Base-by-base conservation (phyloP, 2,888 invertebrate genomes). In the Acronicta aceris region DNA sequence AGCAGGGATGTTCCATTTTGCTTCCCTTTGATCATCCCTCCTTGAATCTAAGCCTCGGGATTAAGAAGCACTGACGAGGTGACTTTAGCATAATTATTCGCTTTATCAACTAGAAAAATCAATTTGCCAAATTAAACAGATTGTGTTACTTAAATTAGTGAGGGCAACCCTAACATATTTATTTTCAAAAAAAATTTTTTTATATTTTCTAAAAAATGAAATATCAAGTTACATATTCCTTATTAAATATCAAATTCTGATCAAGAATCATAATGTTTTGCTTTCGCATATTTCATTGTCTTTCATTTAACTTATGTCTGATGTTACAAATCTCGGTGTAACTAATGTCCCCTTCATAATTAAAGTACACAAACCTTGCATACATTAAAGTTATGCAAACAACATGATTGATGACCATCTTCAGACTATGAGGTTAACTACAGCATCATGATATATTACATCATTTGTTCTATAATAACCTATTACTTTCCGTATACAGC, bases 41-140 rank as follows among this genome's bases (percentile, higher is more conserved):
- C 63, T 80, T 81, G 77, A 75, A 70, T 81, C 83, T 90, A 89
- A 93, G 88, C 89, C 81, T 59, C 25, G 27, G 87, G 89, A 90
- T 93, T 92, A 92, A 87, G 89, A 81, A 84, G 81, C 82, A 83
- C 83, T 80, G 82, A 82, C 84, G 84, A 85, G 78, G 86, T 87
- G 85, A 87, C 84, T 89, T 91, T 89, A 88, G 89, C 89, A 91
- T 92, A 92, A 92, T 93, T 91, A 89, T 91, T 75, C 86, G 82
- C 84, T 90, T 87, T 88, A 88, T 88, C 87, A 83, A 81, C 82
- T 80, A 66, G 73, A 87, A 89, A 90, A 91, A 89, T 85, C 88
- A 87, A 88, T 91, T 90, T 87, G 80, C 70, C 58, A 70, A 72
- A 63, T 77, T 72, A 73, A 57, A 67, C 71, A 68, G 71, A 33